Evolutionary conservation across 2,888 invertebrate species (phyloP).

Genomic region (Darwinula stevensoni): DNA sequence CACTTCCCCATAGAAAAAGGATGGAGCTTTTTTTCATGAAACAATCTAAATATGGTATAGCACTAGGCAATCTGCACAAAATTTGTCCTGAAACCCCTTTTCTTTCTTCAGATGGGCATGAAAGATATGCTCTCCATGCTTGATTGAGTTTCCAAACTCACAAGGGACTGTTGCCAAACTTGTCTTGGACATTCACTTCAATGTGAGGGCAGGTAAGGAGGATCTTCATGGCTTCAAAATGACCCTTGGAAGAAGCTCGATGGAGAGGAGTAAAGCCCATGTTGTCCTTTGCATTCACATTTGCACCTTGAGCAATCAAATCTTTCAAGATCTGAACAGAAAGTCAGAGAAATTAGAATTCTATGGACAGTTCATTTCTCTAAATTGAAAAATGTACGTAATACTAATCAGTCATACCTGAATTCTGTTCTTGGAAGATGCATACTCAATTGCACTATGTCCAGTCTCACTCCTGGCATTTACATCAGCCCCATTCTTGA

Average conservation of each 20-base stretch:
- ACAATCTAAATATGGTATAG: no score
- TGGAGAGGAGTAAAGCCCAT: conserved; percentile 43
- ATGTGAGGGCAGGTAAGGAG: conserved; percentile 25
- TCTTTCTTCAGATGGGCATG: no score
- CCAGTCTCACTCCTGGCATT: conserved; percentile 38
- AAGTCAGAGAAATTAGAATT: conserved; percentile 6
- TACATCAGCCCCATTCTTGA: conserved; percentile 35
- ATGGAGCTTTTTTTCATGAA: no score
- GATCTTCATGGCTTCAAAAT: conserved; percentile 30
- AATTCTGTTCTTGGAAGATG: conserved; percentile 49
- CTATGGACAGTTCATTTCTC: conserved; percentile 7
- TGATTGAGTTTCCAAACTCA: no score
- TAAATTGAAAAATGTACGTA: no score
- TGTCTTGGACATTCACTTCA: conserved; percentile 27
- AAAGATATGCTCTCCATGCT: no score
- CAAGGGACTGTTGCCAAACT: conserved; percentile 42
- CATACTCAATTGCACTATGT: conserved; percentile 53
- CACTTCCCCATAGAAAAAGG: no score
- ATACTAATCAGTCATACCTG: conserved; percentile 22
- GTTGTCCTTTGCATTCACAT: conserved; percentile 33
- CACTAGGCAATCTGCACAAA: no score
- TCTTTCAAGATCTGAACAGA: conserved; percentile 28
- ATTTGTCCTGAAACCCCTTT: no score
- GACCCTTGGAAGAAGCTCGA: conserved; percentile 45
- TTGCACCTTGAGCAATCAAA: conserved; percentile 31